Evolutionary conservation across 2,888 invertebrate genomes (phyloP).

Genomic region (Patella pellucida): DNA sequence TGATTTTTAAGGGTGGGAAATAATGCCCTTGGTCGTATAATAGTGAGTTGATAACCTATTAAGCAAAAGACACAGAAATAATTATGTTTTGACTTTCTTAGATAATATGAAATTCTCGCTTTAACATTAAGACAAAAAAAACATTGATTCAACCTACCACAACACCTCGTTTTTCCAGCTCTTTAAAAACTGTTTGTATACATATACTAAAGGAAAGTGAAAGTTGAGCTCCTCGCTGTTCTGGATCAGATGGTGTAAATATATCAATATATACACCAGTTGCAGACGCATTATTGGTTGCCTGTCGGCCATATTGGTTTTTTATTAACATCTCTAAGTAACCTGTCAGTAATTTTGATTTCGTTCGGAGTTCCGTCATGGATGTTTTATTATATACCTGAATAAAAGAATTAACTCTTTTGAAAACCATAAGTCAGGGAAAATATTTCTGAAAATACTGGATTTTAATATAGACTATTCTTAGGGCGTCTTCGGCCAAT

Average conservation of each 20-base stretch:
- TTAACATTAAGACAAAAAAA: no score
- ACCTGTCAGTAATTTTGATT: constrained; percentile 74
- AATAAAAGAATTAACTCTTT: constrained; percentile 13
- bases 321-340: constrained; percentile 73
- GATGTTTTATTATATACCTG: constrained; percentile 73
- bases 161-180: constrained; percentile 73
- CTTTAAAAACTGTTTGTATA: constrained; percentile 70
- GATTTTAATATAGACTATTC: no score
- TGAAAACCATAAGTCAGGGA: neutral
- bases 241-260: constrained; percentile 74
- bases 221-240: constrained; percentile 74
- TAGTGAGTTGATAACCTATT: no score
- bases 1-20: no score
- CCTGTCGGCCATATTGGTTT: constrained; percentile 51
- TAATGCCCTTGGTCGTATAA: no score
- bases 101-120: no score
- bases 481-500: no score
- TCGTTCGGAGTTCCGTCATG: constrained; percentile 70
- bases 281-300: constrained; percentile 11
- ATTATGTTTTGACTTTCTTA: no score
- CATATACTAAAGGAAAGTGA: constrained; percentile 73
- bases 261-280: constrained; percentile 64
- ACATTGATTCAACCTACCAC: constrained; percentile 69
- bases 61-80: no score
- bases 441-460: no score